These are phyloP conservation scores for Dicyrtoma fusca DNA, from an alignment of 2,888 invertebrate species.

Conservation along the genomic window DNA sequence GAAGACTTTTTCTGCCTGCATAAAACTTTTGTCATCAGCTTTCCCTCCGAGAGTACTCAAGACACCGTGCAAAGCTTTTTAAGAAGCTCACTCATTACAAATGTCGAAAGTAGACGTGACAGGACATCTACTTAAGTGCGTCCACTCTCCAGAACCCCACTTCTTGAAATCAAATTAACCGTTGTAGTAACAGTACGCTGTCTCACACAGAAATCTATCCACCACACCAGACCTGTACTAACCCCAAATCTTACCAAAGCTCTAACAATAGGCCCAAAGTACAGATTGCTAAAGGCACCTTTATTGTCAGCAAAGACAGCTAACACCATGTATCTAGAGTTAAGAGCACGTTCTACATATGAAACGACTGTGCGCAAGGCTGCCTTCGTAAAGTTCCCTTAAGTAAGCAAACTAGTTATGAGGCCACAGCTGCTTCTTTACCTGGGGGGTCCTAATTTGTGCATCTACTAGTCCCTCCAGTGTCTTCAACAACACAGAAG, in stretches of 20 bases:
- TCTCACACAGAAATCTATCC: too few species aligned
- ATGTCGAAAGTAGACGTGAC: neutral
- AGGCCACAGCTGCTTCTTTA: neutral
- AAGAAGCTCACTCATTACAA: neutral
- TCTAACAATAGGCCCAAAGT: conserved; percentile 36
- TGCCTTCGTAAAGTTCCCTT: conserved; percentile 34
- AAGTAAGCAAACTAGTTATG: conserved; percentile 39
- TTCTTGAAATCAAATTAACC: too few species aligned
- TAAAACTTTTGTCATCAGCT: neutral
- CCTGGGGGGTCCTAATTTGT: conserved; percentile 7
- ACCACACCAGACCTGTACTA: neutral
- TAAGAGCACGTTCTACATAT: conserved; percentile 8
- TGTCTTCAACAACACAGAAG: conserved; percentile 41
- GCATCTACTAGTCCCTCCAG: conserved; percentile 39
- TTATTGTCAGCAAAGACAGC: conserved; percentile 54
- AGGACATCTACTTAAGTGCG: neutral
- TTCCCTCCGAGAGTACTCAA: neutral
- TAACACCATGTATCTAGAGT: conserved; percentile 38
- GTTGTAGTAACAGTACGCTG: too few species aligned
- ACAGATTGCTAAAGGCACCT: conserved; percentile 55
- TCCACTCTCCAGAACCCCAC: neutral
- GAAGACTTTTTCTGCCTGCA: too few species aligned
- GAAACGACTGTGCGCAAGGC: conserved; percentile 33
- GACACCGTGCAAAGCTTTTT: neutral
- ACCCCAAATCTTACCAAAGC: conserved; percentile 35